Evolutionary conservation across 1,140 invertebrate genomes (phyloP).

Genomic region (Mamestra configurata): DNA sequence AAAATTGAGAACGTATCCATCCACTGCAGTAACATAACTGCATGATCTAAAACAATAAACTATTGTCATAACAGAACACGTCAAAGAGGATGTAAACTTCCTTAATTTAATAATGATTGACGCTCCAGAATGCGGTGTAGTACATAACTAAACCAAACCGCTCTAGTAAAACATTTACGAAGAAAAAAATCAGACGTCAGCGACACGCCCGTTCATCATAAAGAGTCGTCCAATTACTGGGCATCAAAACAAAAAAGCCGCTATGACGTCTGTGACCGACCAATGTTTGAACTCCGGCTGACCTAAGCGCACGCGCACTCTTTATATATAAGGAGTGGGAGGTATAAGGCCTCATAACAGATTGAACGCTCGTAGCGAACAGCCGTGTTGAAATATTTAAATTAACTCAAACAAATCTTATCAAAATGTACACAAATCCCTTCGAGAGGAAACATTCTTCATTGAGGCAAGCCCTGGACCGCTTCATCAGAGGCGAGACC

Average conservation of each 20-base stretch:
- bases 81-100: not conserved
- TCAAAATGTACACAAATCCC: slow-evolving; percentile 83
- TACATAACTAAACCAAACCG: slow-evolving; percentile 3
- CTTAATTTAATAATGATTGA: not conserved
- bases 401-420: slow-evolving; percentile 46
- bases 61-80: not conserved
- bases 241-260: slow-evolving; percentile 49
- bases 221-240: slow-evolving; percentile 27
- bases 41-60: not conserved
- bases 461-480: slow-evolving; percentile 80
- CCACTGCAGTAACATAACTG: not conserved
- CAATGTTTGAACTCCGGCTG: slow-evolving; percentile 51
- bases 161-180: slow-evolving; percentile 20
- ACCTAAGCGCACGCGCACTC: slow-evolving; percentile 60
- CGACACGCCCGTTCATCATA: slow-evolving; percentile 45
- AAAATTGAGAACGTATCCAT: not conserved
- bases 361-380: slow-evolving; percentile 59
- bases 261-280: slow-evolving; percentile 46
- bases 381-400: slow-evolving; percentile 58
- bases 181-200: slow-evolving; percentile 43
- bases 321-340: slow-evolving; percentile 67
- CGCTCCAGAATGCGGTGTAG: slow-evolving; percentile 1
- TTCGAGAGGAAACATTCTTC: slow-evolving; percentile 84
- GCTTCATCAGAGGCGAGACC: slow-evolving; percentile 74
- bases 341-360: slow-evolving; percentile 61